Percentiles rank a stretch among this genome's conserved stretches.
Conservation (phyloP, 2,113 vertebrate species). For the Sitta europaea region DNA sequence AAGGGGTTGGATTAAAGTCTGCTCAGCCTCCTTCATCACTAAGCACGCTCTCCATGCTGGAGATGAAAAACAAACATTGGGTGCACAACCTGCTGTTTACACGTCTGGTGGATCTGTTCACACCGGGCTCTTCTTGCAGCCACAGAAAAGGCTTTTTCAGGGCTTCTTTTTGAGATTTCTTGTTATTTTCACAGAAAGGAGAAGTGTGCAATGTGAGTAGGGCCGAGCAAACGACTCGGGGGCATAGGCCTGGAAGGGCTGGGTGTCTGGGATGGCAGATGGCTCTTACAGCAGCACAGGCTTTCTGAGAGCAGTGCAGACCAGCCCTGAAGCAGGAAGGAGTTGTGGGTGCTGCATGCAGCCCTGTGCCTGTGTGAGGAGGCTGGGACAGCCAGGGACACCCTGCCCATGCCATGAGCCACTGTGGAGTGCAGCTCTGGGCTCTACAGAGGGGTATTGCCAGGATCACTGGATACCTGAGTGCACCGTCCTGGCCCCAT, state of each 20-base stretch:
- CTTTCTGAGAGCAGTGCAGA: neutral
- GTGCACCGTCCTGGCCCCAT: neutral
- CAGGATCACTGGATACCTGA: neutral
- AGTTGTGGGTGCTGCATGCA: neutral
- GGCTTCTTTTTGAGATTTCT: neutral
- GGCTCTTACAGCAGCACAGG: neutral
- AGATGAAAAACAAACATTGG: conserved; percentile 26
- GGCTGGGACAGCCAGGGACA: neutral
- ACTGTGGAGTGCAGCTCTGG: neutral
- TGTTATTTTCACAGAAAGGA: neutral
- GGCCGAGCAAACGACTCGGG: neutral
- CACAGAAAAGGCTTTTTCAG: neutral
- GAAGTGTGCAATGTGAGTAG: neutral
- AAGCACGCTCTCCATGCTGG: neutral
- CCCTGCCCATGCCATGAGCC: neutral
- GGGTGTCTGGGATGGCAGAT: neutral
- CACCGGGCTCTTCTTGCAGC: neutral
- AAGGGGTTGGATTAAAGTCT: conserved; percentile 8
- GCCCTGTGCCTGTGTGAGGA: neutral
- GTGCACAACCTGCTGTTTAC: conserved; percentile 10
- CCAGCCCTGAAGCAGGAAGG: neutral
- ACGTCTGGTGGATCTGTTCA: neutral
- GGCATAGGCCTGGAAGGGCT: neutral
- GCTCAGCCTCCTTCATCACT: neutral
- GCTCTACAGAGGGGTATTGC: accelerated